Conservation (phyloP, 2,888 invertebrate species). For the Luperina nickerlii region DNA sequence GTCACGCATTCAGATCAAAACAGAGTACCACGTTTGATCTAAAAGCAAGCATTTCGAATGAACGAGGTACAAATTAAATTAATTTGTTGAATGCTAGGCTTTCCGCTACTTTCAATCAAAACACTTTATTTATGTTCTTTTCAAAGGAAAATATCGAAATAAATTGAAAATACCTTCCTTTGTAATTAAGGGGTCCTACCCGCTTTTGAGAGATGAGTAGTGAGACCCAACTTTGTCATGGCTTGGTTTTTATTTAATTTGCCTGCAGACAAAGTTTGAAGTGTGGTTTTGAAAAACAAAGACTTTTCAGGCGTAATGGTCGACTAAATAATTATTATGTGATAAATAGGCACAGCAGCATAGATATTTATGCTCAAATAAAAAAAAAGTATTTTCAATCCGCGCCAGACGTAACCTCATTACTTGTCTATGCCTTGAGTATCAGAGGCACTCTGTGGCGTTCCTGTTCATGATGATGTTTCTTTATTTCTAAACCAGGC, state of each 20-base stretch:
- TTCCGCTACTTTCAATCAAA: conserved; percentile 71
- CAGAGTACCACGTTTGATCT: conserved; percentile 39
- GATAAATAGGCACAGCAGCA: not conserved
- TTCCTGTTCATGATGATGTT: too few species aligned
- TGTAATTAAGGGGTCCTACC: conserved; percentile 69
- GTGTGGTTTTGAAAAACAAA: conserved; percentile 1
- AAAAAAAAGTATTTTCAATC: too few species aligned
- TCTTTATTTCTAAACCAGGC: too few species aligned
- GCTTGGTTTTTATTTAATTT: conserved; percentile 28
- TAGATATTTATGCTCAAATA: not conserved
- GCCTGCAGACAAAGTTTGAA: conserved; percentile 7
- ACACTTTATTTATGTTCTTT: conserved; percentile 71
- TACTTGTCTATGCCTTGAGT: too few species aligned
- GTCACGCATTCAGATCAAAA: conserved; percentile 44
- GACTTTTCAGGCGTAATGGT: not conserved
- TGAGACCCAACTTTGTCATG: conserved; percentile 28
- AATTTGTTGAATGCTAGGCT: conserved; percentile 70
- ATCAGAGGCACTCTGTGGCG: too few species aligned
- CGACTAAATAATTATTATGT: not conserved
- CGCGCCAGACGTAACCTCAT: too few species aligned
- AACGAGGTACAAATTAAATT: conserved; percentile 70
- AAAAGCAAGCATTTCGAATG: conserved; percentile 57
- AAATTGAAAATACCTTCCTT: conserved; percentile 75
- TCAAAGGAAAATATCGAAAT: conserved; percentile 73
- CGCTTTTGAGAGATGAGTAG: conserved; percentile 40